Conservation (phyloP, 2,113 vertebrate species). For the Rhinolophus sinicus region DNA sequence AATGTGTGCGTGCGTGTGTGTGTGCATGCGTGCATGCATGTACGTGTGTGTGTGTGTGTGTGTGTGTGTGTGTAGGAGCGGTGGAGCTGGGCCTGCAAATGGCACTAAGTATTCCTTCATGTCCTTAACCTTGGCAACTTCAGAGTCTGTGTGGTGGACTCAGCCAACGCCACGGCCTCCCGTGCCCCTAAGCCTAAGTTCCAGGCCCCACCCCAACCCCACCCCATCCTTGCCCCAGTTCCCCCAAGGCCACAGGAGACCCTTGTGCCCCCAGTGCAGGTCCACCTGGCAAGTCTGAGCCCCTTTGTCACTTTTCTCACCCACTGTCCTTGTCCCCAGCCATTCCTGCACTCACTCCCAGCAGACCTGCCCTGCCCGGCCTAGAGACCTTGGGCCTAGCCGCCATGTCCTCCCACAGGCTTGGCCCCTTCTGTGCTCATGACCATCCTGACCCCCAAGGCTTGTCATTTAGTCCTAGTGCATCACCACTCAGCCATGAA, state of each 20-base stretch:
- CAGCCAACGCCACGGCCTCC: neutral
- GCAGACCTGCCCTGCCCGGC: too few species aligned
- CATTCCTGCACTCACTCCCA: neutral
- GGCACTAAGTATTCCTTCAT: neutral
- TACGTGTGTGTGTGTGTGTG: too few species aligned
- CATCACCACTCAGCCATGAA: neutral
- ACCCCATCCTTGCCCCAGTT: neutral
- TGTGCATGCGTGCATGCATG: too few species aligned
- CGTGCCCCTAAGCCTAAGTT: neutral
- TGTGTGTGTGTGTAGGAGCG: too few species aligned
- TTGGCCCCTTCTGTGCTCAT: accelerated
- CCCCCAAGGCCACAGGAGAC: too few species aligned
- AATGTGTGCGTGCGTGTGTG: too few species aligned
- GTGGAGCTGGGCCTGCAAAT: neutral
- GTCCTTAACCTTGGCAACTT: neutral
- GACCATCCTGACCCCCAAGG: neutral
- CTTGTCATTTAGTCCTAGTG: accelerated
- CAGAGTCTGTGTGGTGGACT: neutral
- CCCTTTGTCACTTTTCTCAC: neutral
- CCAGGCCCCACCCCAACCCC: neutral
- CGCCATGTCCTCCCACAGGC: accelerated
- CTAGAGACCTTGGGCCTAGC: accelerated
- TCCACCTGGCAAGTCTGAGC: neutral
- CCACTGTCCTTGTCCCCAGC: neutral
- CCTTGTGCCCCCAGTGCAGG: neutral